phyloP scores from a whole-genome alignment of 2,113 vertebrate species.

The Pongo pygmaeus region DNA sequence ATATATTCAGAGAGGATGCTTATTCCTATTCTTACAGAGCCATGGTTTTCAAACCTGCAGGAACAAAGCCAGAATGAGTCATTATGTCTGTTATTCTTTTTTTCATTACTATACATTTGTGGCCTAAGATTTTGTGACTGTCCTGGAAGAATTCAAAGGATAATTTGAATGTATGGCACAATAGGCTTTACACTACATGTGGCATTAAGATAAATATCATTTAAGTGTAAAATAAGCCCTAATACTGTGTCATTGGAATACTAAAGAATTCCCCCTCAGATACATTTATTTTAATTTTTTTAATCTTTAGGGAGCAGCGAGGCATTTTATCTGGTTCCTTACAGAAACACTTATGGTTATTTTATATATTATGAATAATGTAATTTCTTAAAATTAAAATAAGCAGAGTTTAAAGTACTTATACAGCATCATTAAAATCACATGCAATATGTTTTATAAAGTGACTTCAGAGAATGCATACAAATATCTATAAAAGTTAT shows the following conservation, averaged over 20 bases:
- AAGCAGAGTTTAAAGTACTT: conserved; percentile 19
- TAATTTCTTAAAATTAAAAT: conserved; percentile 51
- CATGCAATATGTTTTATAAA: not conserved
- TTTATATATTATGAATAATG: conserved; percentile 29
- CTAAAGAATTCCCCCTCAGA: not conserved
- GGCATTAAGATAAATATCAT: not conserved
- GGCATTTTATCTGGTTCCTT: conserved; percentile 7
- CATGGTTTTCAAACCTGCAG: not conserved
- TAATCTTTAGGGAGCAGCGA: not conserved
- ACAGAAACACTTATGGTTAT: not conserved
- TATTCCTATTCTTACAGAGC: not conserved
- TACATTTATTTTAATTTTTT: conserved; percentile 26
- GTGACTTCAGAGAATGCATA: not conserved
- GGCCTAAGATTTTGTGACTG: not conserved
- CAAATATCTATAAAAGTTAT: conserved; percentile 43
- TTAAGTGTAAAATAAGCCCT: not conserved
- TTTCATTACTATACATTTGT: not conserved
- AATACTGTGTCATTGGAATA: not conserved
- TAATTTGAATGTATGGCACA: not conserved
- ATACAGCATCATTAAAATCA: not conserved
- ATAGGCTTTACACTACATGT: not conserved
- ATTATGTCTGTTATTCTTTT: not conserved
- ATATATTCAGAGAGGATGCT: not conserved
- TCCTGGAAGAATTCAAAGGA: conserved; percentile 17
- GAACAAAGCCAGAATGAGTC: not conserved